Conservation (phyloP, 1,140 invertebrate genomes). For the Ips typographus region DNA sequence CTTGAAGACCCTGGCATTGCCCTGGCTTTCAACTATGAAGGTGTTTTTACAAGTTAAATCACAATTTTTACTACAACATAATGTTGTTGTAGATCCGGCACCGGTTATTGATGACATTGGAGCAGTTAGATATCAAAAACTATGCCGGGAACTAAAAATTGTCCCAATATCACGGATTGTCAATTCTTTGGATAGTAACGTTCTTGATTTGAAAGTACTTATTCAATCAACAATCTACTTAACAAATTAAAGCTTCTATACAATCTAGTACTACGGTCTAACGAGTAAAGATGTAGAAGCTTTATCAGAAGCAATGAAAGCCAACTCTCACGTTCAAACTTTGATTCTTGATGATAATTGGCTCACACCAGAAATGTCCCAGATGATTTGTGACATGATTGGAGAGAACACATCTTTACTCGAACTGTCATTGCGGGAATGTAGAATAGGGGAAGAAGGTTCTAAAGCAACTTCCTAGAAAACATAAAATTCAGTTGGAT, state of each 20-base stretch:
- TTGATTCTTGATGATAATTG: slow-evolving; percentile 55
- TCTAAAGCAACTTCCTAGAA: neutral
- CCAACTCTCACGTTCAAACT: slow-evolving; percentile 50
- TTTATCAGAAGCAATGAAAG: slow-evolving; percentile 50
- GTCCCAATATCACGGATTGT: slow-evolving; percentile 51
- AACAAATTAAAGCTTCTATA: neutral
- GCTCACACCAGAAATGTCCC: slow-evolving; percentile 51
- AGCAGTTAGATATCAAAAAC: slow-evolving; percentile 50
- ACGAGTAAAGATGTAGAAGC: slow-evolving; percentile 51
- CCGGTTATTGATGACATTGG: slow-evolving; percentile 52
- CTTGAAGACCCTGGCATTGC: slow-evolving; percentile 55
- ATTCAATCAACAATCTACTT: neutral
- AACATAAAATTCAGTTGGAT: neutral
- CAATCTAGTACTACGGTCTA: slow-evolving; percentile 52
- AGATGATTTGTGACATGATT: slow-evolving; percentile 53
- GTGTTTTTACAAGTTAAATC: slow-evolving; percentile 14
- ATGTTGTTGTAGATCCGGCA: slow-evolving; percentile 42
- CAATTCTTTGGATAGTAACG: slow-evolving; percentile 47
- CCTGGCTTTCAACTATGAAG: slow-evolving; percentile 49
- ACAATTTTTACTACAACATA: neutral
- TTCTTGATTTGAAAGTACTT: slow-evolving; percentile 51
- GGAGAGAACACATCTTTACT: slow-evolving; percentile 50
- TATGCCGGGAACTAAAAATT: slow-evolving; percentile 53
- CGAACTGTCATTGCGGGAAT: slow-evolving; percentile 53
- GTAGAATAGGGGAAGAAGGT: slow-evolving; percentile 52